These are phyloP conservation scores for Apocrypta bakeri DNA, from an alignment of 1,140 invertebrate species.

Conservation along the genomic window DNA sequence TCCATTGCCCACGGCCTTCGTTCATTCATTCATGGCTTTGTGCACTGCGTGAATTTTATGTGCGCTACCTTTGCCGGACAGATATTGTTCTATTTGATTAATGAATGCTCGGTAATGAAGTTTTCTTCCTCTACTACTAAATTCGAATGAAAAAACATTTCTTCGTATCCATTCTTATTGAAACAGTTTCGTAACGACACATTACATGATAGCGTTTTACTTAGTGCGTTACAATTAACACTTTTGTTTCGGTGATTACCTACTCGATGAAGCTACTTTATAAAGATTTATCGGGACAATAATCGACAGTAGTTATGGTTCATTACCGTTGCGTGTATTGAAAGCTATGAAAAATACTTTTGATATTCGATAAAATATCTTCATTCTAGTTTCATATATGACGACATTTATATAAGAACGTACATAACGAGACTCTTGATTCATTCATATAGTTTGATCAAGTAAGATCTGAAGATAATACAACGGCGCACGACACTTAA, in stretches of 20 bases:
- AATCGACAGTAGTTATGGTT: neutral
- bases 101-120: neutral
- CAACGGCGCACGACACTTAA: no score
- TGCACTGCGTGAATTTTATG: conserved; percentile 21
- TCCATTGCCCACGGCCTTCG: neutral
- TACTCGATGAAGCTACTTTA: neutral
- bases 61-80: neutral
- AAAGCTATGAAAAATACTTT: neutral
- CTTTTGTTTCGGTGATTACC: neutral
- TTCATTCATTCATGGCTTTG: neutral
- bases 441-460: neutral
- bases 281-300: no score
- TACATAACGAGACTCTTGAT: no score
- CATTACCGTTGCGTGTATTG: neutral
- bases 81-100: conserved; percentile 8
- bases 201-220: neutral
- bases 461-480: neutral
- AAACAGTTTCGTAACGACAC: neutral
- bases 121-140: neutral
- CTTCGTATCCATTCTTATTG: no score
- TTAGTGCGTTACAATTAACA: neutral
- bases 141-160: no score
- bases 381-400: neutral
- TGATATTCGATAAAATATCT: neutral
- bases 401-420: no score